Evolutionary conservation across 2,797 vertebrate genomes (phyloP).

Genomic region (Sternotherus odoratus): DNA sequence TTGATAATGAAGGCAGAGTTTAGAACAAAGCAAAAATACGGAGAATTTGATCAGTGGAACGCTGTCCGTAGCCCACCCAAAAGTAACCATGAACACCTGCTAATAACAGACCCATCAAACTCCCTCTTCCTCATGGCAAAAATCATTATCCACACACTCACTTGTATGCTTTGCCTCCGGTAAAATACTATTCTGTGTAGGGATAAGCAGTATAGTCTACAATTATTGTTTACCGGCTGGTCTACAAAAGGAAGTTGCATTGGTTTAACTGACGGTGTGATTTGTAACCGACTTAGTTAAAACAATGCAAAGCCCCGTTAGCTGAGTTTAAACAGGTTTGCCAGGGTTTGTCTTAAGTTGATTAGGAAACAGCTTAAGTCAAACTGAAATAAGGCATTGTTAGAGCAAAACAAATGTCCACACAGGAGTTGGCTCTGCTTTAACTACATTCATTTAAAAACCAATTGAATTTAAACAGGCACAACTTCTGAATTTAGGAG

Average conservation of each 20-base stretch:
- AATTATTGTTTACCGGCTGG: background rate
- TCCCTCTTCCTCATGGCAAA: background rate
- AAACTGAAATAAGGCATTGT: background rate
- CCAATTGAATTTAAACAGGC: background rate
- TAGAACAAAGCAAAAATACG: background rate
- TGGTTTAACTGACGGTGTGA: background rate
- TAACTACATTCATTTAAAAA: background rate
- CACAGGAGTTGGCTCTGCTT: conserved; percentile 2
- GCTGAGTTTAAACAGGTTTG: background rate
- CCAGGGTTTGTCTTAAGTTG: background rate
- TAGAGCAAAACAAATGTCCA: background rate
- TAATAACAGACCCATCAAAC: accelerated
- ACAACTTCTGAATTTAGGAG: background rate
- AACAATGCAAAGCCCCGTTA: background rate
- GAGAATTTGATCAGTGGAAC: background rate
- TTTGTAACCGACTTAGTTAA: background rate
- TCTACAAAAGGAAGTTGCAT: background rate
- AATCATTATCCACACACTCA: background rate
- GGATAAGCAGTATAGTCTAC: background rate
- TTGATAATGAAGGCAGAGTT: background rate
- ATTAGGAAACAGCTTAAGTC: background rate
- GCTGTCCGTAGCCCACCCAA: background rate
- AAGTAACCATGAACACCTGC: background rate
- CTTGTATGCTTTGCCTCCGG: background rate
- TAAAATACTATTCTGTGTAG: background rate